A percentile compares a stretch with the other conserved stretches of the same genome.
These are phyloP conservation scores for Phortica magna DNA, from an alignment of 2,888 invertebrate species.

Conservation along the genomic window DNA sequence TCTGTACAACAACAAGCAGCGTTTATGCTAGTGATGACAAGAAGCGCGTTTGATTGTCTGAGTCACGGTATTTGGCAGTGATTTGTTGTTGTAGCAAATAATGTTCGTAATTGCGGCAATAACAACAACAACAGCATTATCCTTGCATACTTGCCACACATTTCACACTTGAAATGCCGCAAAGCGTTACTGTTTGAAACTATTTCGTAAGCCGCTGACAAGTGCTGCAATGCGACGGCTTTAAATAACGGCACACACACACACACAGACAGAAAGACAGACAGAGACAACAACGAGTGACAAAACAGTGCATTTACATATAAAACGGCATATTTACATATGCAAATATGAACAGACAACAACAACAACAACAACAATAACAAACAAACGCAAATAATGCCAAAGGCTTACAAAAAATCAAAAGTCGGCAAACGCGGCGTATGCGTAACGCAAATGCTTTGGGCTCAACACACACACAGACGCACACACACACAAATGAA, in stretches of 20 bases:
- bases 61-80: too few species aligned
- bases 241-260: background rate
- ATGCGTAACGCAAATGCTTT: too few species aligned
- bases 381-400: background rate
- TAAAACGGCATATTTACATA: background rate
- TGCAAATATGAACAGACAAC: background rate
- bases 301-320: background rate
- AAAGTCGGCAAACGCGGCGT: too few species aligned
- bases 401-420: background rate
- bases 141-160: background rate
- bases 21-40: too few species aligned
- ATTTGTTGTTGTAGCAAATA: too few species aligned
- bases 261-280: background rate
- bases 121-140: background rate
- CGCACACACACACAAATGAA: too few species aligned
- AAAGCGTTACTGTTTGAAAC: background rate
- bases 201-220: background rate
- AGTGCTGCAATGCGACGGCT: background rate
- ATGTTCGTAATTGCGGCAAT: too few species aligned
- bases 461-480: too few species aligned
- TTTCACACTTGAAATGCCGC: background rate
- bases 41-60: too few species aligned
- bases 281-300: background rate
- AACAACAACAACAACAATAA: background rate
- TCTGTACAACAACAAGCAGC: too few species aligned